Evolutionary conservation across 2,888 invertebrate species (phyloP).

Genomic region (Dexiosoma caninum): DNA sequence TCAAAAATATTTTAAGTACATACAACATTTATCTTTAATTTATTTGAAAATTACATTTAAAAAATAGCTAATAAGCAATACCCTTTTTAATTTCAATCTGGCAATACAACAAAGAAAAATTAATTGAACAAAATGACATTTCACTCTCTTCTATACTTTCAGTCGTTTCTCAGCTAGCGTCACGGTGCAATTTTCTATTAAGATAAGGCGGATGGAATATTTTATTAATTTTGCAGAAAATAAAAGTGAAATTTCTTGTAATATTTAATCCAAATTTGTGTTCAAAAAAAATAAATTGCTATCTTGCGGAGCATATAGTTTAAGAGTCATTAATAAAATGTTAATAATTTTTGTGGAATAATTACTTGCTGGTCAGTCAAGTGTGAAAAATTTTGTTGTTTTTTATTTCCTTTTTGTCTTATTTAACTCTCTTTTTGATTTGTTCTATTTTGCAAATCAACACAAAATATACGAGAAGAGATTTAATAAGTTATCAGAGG

Average conservation of each 20-base stretch:
- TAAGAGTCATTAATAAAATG: not conserved
- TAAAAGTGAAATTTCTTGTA: slow-evolving; percentile 48
- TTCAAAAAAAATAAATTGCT: slow-evolving; percentile 7
- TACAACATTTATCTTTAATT: too few species aligned
- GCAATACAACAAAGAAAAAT: not conserved
- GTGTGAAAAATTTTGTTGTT: slow-evolving; percentile 37
- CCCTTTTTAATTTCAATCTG: not conserved
- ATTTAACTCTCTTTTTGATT: slow-evolving; percentile 28
- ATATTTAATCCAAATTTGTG: not conserved
- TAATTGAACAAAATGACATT: slow-evolving; percentile 24
- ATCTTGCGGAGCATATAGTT: not conserved
- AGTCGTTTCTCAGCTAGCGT: slow-evolving; percentile 55
- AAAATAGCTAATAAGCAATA: not conserved
- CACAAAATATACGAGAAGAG: slow-evolving; percentile 15
- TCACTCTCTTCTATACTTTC: slow-evolving; percentile 16
- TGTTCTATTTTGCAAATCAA: slow-evolving; percentile 54
- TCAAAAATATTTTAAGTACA: too few species aligned
- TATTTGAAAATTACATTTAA: too few species aligned
- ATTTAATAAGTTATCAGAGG: slow-evolving; percentile 39
- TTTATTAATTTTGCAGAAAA: slow-evolving; percentile 40
- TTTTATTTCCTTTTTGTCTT: slow-evolving; percentile 21
- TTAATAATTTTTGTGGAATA: not conserved
- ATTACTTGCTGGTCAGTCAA: slow-evolving; percentile 30
- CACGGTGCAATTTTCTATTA: slow-evolving; percentile 20
- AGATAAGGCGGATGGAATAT: not conserved